phyloP scores from a whole-genome alignment of 2,113 vertebrate genomes.

The Promerops cafer region DNA sequence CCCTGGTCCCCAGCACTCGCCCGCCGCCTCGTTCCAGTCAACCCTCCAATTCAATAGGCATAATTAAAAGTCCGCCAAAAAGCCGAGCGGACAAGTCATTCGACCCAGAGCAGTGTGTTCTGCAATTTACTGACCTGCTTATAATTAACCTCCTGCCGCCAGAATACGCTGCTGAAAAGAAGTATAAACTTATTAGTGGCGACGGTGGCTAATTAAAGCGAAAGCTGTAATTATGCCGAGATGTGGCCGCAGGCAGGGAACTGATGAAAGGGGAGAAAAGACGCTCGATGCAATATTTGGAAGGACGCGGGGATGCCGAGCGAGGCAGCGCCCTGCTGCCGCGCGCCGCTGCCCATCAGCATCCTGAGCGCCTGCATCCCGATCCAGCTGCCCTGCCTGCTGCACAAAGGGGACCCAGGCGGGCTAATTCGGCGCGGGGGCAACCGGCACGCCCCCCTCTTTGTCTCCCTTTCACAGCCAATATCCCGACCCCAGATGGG shows the following conservation, averaged over 20 bases:
- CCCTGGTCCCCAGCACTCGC: neutral
- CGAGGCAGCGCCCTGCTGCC: neutral
- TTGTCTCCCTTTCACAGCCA: slow-evolving; percentile 84
- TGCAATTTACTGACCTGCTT: neutral
- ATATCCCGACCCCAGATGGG: slow-evolving; percentile 91
- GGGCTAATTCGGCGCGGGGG: slow-evolving; percentile 85
- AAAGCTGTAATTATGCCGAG: neutral
- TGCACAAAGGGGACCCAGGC: slow-evolving; percentile 81
- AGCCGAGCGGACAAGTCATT: neutral
- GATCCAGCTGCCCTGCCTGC: slow-evolving; percentile 17
- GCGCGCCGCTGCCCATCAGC: neutral
- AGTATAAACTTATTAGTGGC: neutral
- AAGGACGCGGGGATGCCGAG: neutral
- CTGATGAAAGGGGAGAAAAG: neutral
- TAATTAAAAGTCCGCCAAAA: neutral
- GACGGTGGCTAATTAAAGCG: slow-evolving; percentile 20
- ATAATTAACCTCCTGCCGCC: neutral
- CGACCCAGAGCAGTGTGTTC: neutral
- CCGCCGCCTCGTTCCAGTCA: rapidly evolving
- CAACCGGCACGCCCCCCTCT: slow-evolving; percentile 82
- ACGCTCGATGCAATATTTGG: neutral
- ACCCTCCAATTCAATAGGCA: neutral
- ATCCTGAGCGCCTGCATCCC: neutral
- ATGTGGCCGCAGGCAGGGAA: neutral
- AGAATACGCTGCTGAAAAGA: neutral